Percentiles rank a stretch among this genome's conserved stretches.
phyloP scores from a whole-genome alignment of 2,113 vertebrate species.

The Lutjanus erythropterus region DNA sequence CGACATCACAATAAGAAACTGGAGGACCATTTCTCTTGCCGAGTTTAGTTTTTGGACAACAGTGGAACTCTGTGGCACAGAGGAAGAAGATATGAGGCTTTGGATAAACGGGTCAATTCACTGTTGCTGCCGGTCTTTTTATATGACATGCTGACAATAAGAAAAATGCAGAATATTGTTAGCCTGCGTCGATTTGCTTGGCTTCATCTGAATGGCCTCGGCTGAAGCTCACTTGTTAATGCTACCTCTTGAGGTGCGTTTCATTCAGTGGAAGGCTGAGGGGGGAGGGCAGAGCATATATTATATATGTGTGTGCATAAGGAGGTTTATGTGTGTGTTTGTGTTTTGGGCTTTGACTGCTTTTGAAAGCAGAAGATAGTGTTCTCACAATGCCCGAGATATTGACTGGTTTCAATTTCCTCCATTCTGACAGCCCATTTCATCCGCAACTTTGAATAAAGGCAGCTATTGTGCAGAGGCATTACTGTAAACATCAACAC shows the following conservation, averaged over 20 bases:
- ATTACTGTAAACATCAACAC: slow-evolving; percentile 59
- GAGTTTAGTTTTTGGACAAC: too few relatives aligned
- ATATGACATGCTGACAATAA: slow-evolving; percentile 3
- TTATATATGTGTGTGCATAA: slow-evolving; percentile 7
- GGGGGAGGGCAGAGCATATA: background rate
- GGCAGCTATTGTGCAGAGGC: slow-evolving; percentile 24
- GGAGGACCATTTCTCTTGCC: too few relatives aligned
- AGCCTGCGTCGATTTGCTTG: background rate
- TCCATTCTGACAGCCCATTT: slow-evolving; percentile 69
- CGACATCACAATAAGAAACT: too few relatives aligned
- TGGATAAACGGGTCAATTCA: background rate
- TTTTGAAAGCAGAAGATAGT: slow-evolving; percentile 52
- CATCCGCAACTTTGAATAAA: slow-evolving; percentile 58
- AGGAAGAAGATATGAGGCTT: background rate
- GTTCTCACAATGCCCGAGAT: slow-evolving; percentile 51
- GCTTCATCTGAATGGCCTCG: slow-evolving; percentile 36
- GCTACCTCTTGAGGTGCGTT: background rate
- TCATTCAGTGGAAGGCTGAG: background rate
- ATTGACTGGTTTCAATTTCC: slow-evolving; percentile 77
- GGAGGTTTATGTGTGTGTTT: slow-evolving; percentile 20
- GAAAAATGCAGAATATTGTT: background rate
- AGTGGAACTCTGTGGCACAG: too few relatives aligned
- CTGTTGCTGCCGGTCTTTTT: background rate
- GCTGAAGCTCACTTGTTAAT: slow-evolving; percentile 17
- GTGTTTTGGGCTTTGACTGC: slow-evolving; percentile 35